Conservation (phyloP, 1,140 invertebrate genomes). For the Leguminivora glycinivorella region DNA sequence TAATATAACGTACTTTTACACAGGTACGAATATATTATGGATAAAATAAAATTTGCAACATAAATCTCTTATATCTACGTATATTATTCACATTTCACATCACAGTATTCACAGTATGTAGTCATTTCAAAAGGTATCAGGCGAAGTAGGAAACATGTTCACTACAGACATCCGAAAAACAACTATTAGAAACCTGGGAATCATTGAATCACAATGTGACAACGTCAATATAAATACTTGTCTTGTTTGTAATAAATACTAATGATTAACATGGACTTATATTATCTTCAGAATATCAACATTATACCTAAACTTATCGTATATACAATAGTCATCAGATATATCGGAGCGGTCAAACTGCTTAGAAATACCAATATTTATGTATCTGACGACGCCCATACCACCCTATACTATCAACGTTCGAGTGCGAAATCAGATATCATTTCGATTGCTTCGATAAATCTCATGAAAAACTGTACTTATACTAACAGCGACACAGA, state of each 20-base stretch:
- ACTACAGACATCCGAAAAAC: neutral
- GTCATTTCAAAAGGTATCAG: neutral
- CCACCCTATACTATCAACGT: neutral
- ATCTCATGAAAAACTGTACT: too few species aligned
- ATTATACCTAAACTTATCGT: neutral
- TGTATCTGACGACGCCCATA: neutral
- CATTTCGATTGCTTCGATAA: too few species aligned
- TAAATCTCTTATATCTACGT: neutral
- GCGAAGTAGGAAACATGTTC: neutral
- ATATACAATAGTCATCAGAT: too few species aligned
- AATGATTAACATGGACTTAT: neutral
- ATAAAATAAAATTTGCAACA: neutral
- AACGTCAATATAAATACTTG: slow-evolving; percentile 1
- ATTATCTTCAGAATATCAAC: neutral
- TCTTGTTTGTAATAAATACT: neutral
- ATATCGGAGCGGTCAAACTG: too few species aligned
- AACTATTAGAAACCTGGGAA: neutral
- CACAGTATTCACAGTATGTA: slow-evolving; percentile 2
- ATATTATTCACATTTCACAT: neutral
- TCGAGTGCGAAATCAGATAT: neutral
- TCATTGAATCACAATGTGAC: neutral
- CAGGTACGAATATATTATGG: neutral
- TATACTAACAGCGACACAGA: too few species aligned
- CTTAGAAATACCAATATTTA: too few species aligned
- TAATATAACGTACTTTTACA: slow-evolving; percentile 11